Percentiles rank a stretch among this genome's conserved stretches.
These are phyloP conservation scores for Drosophila hydei DNA, from an alignment of 1,140 invertebrate species.

Conservation along the genomic window DNA sequence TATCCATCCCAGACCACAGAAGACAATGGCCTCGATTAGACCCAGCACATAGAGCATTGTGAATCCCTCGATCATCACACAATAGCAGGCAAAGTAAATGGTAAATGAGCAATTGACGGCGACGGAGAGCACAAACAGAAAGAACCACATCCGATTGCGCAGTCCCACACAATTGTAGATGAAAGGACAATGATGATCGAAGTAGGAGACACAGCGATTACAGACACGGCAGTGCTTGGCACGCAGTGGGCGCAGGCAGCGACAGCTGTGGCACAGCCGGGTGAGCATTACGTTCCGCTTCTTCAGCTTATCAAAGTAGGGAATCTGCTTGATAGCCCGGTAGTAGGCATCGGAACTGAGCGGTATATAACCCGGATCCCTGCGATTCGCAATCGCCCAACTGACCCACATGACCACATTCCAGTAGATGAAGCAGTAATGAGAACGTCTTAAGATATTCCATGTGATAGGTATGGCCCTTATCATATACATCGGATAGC, in stretches of 20 bases:
- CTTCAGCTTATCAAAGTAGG: slow-evolving; percentile 95
- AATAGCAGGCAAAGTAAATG: slow-evolving; percentile 94
- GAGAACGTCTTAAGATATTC: slow-evolving; percentile 92
- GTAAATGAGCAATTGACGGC: slow-evolving; percentile 94
- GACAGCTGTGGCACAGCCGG: slow-evolving; percentile 94
- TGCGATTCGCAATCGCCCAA: slow-evolving; percentile 94
- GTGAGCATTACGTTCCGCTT: slow-evolving; percentile 93
- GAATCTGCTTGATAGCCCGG: slow-evolving; percentile 94
- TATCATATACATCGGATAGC: slow-evolving; percentile 96
- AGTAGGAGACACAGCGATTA: slow-evolving; percentile 95
- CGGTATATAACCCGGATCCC: slow-evolving; percentile 94
- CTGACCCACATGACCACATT: slow-evolving; percentile 96
- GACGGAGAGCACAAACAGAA: slow-evolving; percentile 93
- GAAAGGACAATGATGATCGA: slow-evolving; percentile 98
- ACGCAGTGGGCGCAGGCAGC: slow-evolving; percentile 92
- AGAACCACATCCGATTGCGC: slow-evolving; percentile 95
- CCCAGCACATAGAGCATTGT: slow-evolving; percentile 92
- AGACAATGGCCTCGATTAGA: slow-evolving; percentile 91
- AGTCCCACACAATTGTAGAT: slow-evolving; percentile 97
- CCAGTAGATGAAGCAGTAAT: slow-evolving; percentile 95
- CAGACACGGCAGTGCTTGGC: slow-evolving; percentile 97
- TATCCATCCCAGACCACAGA: slow-evolving; percentile 93
- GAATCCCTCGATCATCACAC: slow-evolving; percentile 93
- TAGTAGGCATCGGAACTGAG: slow-evolving; percentile 95
- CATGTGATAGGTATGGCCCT: slow-evolving; percentile 95